Conservation (phyloP, 2,797 vertebrate genomes). For the Gymnothorax reevesii region DNA sequence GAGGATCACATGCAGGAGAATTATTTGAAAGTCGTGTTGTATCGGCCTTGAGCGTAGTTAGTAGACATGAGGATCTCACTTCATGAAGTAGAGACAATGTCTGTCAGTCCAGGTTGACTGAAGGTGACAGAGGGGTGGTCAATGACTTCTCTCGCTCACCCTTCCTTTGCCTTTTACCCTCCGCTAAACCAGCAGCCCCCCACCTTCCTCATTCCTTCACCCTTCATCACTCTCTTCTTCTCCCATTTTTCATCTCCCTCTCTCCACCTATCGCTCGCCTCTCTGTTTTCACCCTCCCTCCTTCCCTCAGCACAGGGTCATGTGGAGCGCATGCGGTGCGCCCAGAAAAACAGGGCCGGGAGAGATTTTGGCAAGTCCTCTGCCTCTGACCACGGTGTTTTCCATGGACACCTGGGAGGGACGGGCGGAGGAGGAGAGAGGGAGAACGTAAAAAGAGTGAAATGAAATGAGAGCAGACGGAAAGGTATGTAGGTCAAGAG, state of each 20-base stretch:
- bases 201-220: neutral
- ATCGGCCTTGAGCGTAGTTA: neutral
- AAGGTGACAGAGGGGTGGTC: neutral
- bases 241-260: constrained; percentile 6
- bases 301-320: constrained; percentile 13
- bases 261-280: neutral
- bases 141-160: neutral
- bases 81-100: neutral
- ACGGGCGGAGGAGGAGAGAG: constrained; percentile 7
- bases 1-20: neutral
- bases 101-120: neutral
- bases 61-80: neutral
- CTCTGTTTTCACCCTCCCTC: constrained; percentile 7
- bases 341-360: neutral
- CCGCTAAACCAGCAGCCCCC: neutral
- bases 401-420: constrained; percentile 34
- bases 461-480: constrained; percentile 62
- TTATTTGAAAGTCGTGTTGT: neutral
- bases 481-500: constrained; percentile 55
- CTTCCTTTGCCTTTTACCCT: neutral
- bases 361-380: neutral
- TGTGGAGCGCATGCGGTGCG: neutral
- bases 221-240: neutral
- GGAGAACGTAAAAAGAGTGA: constrained; percentile 27
- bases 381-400: constrained; percentile 14